Conservation (phyloP, 2,888 invertebrate genomes). For the Drosophila paramelanica region DNA sequence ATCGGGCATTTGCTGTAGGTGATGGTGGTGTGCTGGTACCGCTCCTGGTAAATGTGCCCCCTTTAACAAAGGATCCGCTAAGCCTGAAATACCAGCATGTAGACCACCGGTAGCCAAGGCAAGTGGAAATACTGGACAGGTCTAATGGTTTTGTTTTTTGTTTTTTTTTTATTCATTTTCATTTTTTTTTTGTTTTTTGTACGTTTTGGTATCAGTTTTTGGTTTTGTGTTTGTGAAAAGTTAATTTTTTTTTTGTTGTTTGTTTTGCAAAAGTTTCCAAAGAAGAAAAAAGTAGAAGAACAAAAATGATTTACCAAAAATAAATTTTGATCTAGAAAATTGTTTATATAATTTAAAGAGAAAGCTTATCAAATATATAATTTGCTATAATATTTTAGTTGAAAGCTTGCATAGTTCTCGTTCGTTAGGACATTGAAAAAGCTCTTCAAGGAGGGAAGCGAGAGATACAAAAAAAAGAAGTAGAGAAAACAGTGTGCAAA, state of each 20-base stretch:
- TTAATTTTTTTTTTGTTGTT: slow-evolving; percentile 4
- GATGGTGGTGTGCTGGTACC: slow-evolving; percentile 85
- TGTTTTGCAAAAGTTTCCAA: slow-evolving; percentile 48
- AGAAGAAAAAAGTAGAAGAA: slow-evolving; percentile 72
- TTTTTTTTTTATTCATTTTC: slow-evolving; percentile 22
- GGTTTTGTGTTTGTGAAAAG: slow-evolving; percentile 39
- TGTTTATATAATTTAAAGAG: slow-evolving; percentile 49
- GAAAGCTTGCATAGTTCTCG: slow-evolving; percentile 39
- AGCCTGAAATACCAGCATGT: slow-evolving; percentile 85
- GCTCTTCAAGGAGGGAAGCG: slow-evolving; percentile 34
- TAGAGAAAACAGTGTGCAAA: slow-evolving; percentile 37
- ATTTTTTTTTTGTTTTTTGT: slow-evolving; percentile 1
- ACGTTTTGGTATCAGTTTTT: slow-evolving; percentile 8
- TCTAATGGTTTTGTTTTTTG: slow-evolving; percentile 69
- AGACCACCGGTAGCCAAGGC: slow-evolving; percentile 85
- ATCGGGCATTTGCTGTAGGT: slow-evolving; percentile 86
- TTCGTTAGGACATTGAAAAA: slow-evolving; percentile 45
- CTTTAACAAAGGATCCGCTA: slow-evolving; percentile 85
- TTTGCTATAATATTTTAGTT: slow-evolving; percentile 37
- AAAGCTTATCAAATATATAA: slow-evolving; percentile 60
- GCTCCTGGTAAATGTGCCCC: slow-evolving; percentile 85
- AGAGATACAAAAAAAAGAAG: slow-evolving; percentile 6
- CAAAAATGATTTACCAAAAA: slow-evolving; percentile 73
- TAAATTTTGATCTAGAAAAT: slow-evolving; percentile 60
- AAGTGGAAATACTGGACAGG: slow-evolving; percentile 86